Evolutionary conservation across 2,888 invertebrate genomes (phyloP).

Genomic region (Drosophila putrida): DNA sequence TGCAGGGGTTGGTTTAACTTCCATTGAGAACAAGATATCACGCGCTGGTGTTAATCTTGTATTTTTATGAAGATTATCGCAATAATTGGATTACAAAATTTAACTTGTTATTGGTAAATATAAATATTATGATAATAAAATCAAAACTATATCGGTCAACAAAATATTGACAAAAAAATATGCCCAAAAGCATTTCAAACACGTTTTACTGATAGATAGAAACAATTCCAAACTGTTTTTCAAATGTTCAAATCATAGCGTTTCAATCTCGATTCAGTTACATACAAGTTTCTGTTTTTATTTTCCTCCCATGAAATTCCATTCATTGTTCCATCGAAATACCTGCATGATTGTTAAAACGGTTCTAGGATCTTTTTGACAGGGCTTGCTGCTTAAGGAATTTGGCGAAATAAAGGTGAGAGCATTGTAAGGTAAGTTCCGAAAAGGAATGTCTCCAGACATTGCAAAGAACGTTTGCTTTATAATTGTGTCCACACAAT

Average conservation of each 20-base stretch:
- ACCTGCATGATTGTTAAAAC: too few relatives aligned
- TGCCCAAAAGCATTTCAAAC: neutral
- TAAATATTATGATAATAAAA: constrained; percentile 9
- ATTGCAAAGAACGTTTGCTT: too few relatives aligned
- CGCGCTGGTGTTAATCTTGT: neutral
- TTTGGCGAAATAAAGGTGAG: too few relatives aligned
- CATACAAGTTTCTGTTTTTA: too few relatives aligned
- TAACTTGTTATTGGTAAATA: constrained; percentile 13
- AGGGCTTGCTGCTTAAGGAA: too few relatives aligned
- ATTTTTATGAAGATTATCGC: constrained; percentile 1
- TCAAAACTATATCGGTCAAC: constrained; percentile 8
- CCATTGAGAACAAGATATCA: neutral
- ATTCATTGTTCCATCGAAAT: too few relatives aligned
- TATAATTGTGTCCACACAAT: too few relatives aligned
- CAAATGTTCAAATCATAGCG: neutral
- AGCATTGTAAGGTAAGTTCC: too few relatives aligned
- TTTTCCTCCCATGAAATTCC: too few relatives aligned
- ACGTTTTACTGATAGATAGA: neutral
- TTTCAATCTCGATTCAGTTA: neutral
- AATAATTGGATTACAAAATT: constrained; percentile 9
- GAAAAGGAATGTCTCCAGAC: too few relatives aligned
- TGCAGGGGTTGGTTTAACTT: neutral
- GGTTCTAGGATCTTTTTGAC: too few relatives aligned
- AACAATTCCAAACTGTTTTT: neutral
- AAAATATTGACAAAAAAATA: neutral